Base-by-base conservation (phyloP, 2,797 vertebrate species). In the Ceyx erithaca region DNA sequence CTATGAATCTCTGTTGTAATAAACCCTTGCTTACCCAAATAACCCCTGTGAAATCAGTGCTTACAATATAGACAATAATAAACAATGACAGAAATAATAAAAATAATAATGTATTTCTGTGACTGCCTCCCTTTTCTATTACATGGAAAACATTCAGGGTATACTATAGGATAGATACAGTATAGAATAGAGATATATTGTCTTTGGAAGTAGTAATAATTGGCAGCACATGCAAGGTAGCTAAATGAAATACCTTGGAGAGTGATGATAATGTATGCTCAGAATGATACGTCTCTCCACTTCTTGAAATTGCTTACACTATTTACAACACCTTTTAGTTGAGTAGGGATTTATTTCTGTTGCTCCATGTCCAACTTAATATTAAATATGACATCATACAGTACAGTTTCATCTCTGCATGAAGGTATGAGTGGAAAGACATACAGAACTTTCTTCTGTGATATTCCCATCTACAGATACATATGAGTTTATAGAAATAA, bases 401-500 rank as follows among this genome's bases (percentile, higher is more conserved):
- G 59, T n/a, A 25, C 46, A 66, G 43, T 30, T 88, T 52, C 85
- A 46, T 86, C 80, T 83, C 77, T 76, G 77, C 58, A 30, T 94
- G 85, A 85, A 87, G 72, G 57, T 84, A 58, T 2, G 13, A 90
- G 75, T 41, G 91, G 82, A 88, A 92, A 87, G 87, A 87, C 26
- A 30, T 25, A 52, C 80, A 77, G 77, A 85, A 90, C 72, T 89
- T 92, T 75, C 45, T 70, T 37, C 43, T 90, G 33, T 96, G 90
- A 94, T 91, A 95, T 80, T 93, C 76, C 49, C 54, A 93, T 89
- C 84, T 93, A 25, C 40, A 81, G 87, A 68, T 92, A 78, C 2
- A 1, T 92, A 82, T 41, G 69, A 93, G 87, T 80, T 80, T 89
- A 71, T 87, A 92, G 92, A 96, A 97, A 90, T 88, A 95, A 92